Evolutionary conservation across 2,888 invertebrate species (phyloP).

Genomic region (Geotrupes spiniger): DNA sequence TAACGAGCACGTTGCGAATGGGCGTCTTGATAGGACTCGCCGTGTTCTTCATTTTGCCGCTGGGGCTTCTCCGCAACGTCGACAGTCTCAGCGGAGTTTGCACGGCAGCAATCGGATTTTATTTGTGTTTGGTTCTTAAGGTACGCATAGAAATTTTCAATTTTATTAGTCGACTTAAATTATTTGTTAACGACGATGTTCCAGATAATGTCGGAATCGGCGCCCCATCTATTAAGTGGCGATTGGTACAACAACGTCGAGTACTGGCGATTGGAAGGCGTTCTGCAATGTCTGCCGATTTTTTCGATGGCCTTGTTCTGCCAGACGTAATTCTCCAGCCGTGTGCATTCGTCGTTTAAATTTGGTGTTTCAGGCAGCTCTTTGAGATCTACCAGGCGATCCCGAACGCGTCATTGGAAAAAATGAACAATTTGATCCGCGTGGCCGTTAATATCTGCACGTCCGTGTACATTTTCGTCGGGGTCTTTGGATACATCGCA

Average conservation of each 20-base stretch:
- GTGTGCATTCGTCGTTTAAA: background rate
- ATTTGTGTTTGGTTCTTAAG: constrained; percentile 83
- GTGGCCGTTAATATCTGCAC: constrained; percentile 91
- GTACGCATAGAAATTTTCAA: constrained; percentile 54
- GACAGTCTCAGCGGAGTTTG: constrained; percentile 86
- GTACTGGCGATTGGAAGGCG: constrained; percentile 80
- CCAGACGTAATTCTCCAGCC: constrained; percentile 71
- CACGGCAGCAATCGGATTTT: constrained; percentile 88
- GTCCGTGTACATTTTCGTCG: constrained; percentile 84
- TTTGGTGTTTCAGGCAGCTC: constrained; percentile 61
- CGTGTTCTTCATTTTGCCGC: constrained; percentile 80
- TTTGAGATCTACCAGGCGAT: constrained; percentile 92
- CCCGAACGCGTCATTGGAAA: constrained; percentile 81
- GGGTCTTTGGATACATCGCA: constrained; percentile 84
- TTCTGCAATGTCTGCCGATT: constrained; percentile 91
- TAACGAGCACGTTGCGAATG: constrained; percentile 53
- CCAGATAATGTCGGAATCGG: constrained; percentile 77
- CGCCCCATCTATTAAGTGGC: constrained; percentile 67
- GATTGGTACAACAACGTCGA: constrained; percentile 73
- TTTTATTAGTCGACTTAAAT: background rate
- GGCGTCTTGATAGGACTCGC: constrained; percentile 70
- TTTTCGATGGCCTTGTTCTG: constrained; percentile 96
- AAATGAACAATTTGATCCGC: constrained; percentile 84
- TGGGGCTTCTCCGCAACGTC: constrained; percentile 85
- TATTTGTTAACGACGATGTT: constrained; percentile 12